Percentiles rank a stretch among this genome's conserved stretches.
Evolutionary conservation across 1,140 invertebrate genomes (phyloP).

Genomic region (Steinernema feltiae): DNA sequence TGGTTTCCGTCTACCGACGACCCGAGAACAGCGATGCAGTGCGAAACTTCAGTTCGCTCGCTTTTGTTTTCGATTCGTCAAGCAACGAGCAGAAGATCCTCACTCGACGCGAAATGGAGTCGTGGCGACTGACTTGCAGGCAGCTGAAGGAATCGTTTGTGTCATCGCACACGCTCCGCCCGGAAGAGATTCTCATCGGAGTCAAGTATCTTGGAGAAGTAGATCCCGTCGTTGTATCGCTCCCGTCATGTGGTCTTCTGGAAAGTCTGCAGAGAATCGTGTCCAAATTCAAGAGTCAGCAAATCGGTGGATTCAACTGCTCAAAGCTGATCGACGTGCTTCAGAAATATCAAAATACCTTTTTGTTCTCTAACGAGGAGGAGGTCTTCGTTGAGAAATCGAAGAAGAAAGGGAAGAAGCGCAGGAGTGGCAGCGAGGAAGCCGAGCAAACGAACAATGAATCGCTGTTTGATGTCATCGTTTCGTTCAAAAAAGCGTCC

Average conservation of each 20-base stretch:
- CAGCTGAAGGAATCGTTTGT: conserved; percentile 1
- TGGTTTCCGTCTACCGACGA: not conserved
- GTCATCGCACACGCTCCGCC: not conserved
- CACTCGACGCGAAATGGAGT: not conserved
- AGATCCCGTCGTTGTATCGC: not conserved
- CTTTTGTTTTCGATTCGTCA: not conserved
- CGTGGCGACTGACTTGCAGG: not conserved
- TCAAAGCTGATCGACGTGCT: conserved; percentile 8
- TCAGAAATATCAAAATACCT: not conserved
- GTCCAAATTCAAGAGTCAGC: not conserved
- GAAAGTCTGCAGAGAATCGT: not conserved
- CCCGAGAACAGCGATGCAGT: conserved; percentile 12
- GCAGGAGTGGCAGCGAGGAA: not conserved
- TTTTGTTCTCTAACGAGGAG: not conserved
- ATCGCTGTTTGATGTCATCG: not conserved
- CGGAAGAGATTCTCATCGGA: not conserved
- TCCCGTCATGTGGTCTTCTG: not conserved
- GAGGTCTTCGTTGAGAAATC: not conserved
- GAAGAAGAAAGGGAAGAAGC: not conserved
- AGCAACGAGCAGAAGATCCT: not conserved
- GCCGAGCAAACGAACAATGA: not conserved
- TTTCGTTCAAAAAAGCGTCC: not conserved
- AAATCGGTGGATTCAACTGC: conserved; percentile 3
- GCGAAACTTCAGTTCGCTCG: not conserved
- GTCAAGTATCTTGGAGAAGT: not conserved